Base-by-base conservation (phyloP, 2,797 vertebrate species). In the Macropus fuliginosus region DNA sequence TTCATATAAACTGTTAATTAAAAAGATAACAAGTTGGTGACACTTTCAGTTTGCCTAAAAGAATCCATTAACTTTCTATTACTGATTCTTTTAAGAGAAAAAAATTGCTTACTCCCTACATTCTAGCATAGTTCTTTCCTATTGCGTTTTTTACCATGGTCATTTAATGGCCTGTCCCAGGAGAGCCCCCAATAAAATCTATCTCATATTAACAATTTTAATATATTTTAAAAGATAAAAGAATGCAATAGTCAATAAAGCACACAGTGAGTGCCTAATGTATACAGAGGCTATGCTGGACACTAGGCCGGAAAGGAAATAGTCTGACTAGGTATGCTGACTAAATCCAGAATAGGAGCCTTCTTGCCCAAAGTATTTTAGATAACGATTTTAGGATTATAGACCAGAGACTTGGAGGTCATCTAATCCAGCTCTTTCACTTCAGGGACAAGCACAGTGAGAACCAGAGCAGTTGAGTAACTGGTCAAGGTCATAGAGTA, bases 1-100 rank as follows among this genome's bases (percentile, higher is more conserved):
- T 97, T 98, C 97, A 97, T 98, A 98, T 98, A 98, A 98, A 98
- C 0, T 95, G 57, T 96, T 97, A 94, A 97, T 94, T 95, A 98
- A 97, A 97, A 94, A 96, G 90, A 96, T 96, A 96, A 92, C 2
- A 94, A 96, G 91, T 62, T 97, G 94, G 93, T 97, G 91, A 95
- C 96, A 57, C 59, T 97, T n/a, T 93, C 87, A 56, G 81, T 98
- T 97, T 94, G 93, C 96, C 91, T 66, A 94, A 24, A 95, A 95
- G 24, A 95, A 94, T 94, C 96, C 92, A 21, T 94, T 57, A 93
- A 50, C 93, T 96, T 92, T 92, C 62, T 13, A n/a, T 66, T 66
- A 66, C 8, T 1, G 1, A 66, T n/a, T 81, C 40, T 46, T 81
- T 81, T 81, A 81, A 46, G 24, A 81, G 74, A 27, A 24, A 29